Conservation (phyloP, 2,888 invertebrate genomes). For the Microctonus hyperodae region DNA sequence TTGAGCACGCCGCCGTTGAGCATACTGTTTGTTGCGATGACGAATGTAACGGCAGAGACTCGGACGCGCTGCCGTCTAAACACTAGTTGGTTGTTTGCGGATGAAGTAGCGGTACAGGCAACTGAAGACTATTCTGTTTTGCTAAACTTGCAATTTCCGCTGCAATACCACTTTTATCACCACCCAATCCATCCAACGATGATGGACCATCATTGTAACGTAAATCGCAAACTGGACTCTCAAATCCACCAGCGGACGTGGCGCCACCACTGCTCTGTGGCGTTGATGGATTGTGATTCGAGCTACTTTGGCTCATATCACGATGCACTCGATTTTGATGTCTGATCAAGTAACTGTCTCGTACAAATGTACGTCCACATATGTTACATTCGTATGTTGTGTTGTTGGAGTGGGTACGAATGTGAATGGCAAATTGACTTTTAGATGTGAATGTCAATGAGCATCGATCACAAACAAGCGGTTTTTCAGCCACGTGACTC, state of each 20-base stretch:
- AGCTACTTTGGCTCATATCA: slow-evolving; percentile 57
- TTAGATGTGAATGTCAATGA: slow-evolving; percentile 78
- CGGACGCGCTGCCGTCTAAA: slow-evolving; percentile 56
- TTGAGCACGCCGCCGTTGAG: slow-evolving; percentile 50
- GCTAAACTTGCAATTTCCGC: slow-evolving; percentile 60
- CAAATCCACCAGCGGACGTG: slow-evolving; percentile 50
- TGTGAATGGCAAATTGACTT: slow-evolving; percentile 78
- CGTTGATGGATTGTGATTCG: slow-evolving; percentile 60
- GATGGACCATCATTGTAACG: slow-evolving; percentile 62
- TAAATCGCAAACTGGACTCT: slow-evolving; percentile 61
- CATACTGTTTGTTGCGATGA: slow-evolving; percentile 53
- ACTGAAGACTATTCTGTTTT: slow-evolving; percentile 61
- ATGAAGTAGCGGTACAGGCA: slow-evolving; percentile 61
- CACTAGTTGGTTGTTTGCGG: slow-evolving; percentile 63
- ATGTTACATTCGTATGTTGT: slow-evolving; percentile 78
- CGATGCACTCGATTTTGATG: slow-evolving; percentile 81
- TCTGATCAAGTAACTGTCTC: slow-evolving; percentile 80
- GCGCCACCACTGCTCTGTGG: slow-evolving; percentile 57
- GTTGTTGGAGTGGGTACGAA: slow-evolving; percentile 75
- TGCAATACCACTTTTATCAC: slow-evolving; percentile 55
- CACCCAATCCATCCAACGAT: slow-evolving; percentile 55
- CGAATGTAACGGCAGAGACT: slow-evolving; percentile 49
- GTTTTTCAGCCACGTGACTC: slow-evolving; percentile 81
- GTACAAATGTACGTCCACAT: slow-evolving; percentile 77
- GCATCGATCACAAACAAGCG: slow-evolving; percentile 75